Evolutionary conservation across 1,140 invertebrate genomes (phyloP), one percentile per base, ranked within the genome.

Genomic region (Manduca sexta): DNA sequence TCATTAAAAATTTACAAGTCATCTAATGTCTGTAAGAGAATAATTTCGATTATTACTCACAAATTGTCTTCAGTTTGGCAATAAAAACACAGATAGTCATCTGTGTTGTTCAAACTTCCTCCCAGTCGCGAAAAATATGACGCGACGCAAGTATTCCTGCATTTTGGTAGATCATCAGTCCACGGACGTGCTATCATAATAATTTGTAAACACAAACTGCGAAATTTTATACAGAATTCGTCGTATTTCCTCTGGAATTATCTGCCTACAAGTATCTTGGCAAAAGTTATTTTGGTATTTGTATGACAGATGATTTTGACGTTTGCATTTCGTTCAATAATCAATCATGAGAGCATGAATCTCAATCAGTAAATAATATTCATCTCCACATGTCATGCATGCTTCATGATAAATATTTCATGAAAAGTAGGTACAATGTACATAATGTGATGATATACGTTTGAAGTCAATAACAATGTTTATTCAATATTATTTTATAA

Each of bases 81-180:
- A 74, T 95, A 93, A 84, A 95, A 96, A 86, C 93, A 95, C 51
- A 91, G 87, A 70, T 96, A 95, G 79, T 97, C 95, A 80, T 92
- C 94, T 16, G 90, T 88, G 76, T 94, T 92, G 53, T 91, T 90
- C 1, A 92, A 92, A 88, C 94, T 91, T 58, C 95, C 95, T 16
- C 95, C 95, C 15, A 94, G 89, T 75, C 94, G 92, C 79, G 95
- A 95, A 38, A 92, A 93, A 31, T 93, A 94, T 60, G 92, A 93
- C 3, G 94, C 95, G 29, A 96, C 92, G 47, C 94, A 92, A 15
- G 93, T 92, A 59, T 91, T 88, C 64, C 91, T 91, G 72, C 95
- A 96, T 52, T 95, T 92, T 37, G 94, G 93, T 37, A 96, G 84
- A 80, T 95, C 94, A 73, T 96, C 95, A 1, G 94, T 96, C 94